These are phyloP conservation scores for Echinometra lucunter DNA, from an alignment of 53 echinoderm and acorn worm genomes.

Conservation along the genomic window DNA sequence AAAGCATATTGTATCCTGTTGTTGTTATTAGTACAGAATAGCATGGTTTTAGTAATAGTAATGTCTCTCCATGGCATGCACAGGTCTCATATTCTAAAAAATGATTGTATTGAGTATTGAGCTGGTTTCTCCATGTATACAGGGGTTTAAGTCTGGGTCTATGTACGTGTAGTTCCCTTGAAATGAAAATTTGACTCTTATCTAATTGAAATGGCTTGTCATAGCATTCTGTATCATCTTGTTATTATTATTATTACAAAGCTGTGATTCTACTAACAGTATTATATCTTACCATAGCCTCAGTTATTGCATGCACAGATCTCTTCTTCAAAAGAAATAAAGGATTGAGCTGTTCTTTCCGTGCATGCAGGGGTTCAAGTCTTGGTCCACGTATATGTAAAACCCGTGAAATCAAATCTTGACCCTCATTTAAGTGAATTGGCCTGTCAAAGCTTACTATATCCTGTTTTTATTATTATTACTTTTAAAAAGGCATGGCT, in stretches of 20 bases:
- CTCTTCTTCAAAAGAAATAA: background rate
- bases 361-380: background rate
- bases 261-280: too few relatives aligned
- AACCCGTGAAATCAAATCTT: background rate
- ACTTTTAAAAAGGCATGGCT: background rate
- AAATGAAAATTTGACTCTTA: background rate
- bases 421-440: background rate
- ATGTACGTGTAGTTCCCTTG: background rate
- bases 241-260: background rate
- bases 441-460: background rate
- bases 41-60: background rate
- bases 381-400: background rate
- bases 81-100: too few relatives aligned
- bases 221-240: background rate
- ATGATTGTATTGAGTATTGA: too few relatives aligned
- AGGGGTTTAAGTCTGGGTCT: background rate
- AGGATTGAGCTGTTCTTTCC: background rate
- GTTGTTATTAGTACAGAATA: background rate
- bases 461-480: slow-evolving; percentile 5
- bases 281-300: too few relatives aligned
- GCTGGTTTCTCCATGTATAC: background rate
- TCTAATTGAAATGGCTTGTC: background rate
- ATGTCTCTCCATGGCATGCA: background rate
- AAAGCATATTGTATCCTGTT: background rate
- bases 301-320: too few relatives aligned